phyloP scores from a whole-genome alignment of 2,888 invertebrate species.

The Deilephila elpenor region DNA sequence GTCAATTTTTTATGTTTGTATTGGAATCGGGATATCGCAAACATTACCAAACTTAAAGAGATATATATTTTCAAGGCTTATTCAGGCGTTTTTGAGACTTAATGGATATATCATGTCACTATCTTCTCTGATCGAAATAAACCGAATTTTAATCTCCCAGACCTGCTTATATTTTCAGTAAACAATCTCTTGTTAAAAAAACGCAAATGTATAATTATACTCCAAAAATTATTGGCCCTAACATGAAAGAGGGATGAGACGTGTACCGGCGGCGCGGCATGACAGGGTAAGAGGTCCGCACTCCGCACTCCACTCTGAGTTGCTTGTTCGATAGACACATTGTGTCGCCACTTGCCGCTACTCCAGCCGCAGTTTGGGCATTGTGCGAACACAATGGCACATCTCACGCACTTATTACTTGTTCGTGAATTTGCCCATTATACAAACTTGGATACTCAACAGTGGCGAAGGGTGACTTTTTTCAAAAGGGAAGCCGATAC shows the following conservation, averaged over 20 bases:
- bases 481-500: no score
- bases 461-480: no score
- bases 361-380: slow-evolving; percentile 12
- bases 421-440: slow-evolving; percentile 15
- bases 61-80: no score
- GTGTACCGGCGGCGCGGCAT: neutral
- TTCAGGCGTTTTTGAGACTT: no score
- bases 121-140: no score
- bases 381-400: slow-evolving; percentile 18
- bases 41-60: no score
- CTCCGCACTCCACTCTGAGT: slow-evolving; percentile 9
- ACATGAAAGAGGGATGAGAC: neutral
- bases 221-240: neutral
- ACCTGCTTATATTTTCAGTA: no score
- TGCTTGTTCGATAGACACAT: slow-evolving; percentile 2
- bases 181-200: no score
- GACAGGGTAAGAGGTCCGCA: neutral
- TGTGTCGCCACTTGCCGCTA: slow-evolving; percentile 3
- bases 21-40: neutral
- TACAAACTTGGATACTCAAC: neutral
- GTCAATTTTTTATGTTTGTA: neutral
- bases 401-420: slow-evolving; percentile 7
- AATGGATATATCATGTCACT: no score
- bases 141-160: no score
- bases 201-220: no score